Base-by-base conservation (phyloP, 2,888 invertebrate genomes). In the Sesia bembeciformis region DNA sequence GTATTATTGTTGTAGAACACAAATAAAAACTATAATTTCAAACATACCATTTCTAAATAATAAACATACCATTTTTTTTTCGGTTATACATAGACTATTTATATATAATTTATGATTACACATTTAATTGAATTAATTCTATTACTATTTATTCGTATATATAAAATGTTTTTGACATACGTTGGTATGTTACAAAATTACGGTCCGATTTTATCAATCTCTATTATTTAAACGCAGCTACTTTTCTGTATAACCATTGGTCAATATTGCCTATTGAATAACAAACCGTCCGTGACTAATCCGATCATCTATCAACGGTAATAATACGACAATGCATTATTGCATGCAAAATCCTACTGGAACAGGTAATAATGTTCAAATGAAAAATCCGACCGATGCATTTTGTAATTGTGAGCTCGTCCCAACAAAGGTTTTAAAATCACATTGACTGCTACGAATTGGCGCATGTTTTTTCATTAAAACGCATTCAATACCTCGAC, bases 381-480 rank as follows among this genome's bases (percentile, higher is more conserved):
- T 84, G 84, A 79, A 86, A 85, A 86, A 84, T 79, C 79, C 78
- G 66, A 70, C 68, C 73, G 76, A 77, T 79, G 81, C 79, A 83
- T 79, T 56, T 78, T 72, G 74, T 68, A 67, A 74, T 75, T 76
- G 74, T 75, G 72, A 76, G 74, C 73, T 68, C 23, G 23, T 49
- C 72, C 74, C 77, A 75, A 60, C 64, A 54, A 65, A 75, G 84
- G 79, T 78, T 86, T 87, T 87, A 89, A 46, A 50, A 88, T 88
- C 87, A 88, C 87, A 87, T 85, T 82, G 88, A 81, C 87, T 87
- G 84, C 85, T 78, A 80, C 84, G 85, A 88, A 84, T 87, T 85
- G 86, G 86, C 80, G 86, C 85, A 85, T 88, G 87, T 87, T 88
- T 88, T 89, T 89, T 88, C 88, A 88, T 88, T 88, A 88, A 88